Evolutionary conservation across 2,797 vertebrate species (phyloP), one percentile per base, ranked within the genome.

Genomic region (Acridotheres tristis): DNA sequence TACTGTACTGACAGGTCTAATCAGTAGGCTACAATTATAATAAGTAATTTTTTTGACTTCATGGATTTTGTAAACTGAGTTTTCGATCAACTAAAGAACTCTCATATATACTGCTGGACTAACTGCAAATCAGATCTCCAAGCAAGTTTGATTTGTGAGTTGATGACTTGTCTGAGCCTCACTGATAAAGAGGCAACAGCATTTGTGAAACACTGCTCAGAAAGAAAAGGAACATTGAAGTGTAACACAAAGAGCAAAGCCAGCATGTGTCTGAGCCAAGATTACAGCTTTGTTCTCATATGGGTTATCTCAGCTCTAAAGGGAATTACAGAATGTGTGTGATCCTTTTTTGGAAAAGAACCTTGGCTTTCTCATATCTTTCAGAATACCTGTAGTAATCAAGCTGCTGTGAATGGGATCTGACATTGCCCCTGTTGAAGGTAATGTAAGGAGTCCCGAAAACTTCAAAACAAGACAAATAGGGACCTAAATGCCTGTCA

Each of bases 341-440:
- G 69, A 58, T 59, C 7, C 22, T 69, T 62, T 53, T 16, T 55
- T 30, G 40, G 14, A 45, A 36, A 48, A 81, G 36, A 59, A 36
- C 48, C 48, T 75, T 57, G 38, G 23, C 17, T 85, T 62, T 78
- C 57, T 38, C 6, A 0, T 40, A 7, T 50, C 29, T 82, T 59
- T 75, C 29, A 55, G 38, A 75, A 53, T 34, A 71, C 13, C 62
- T 84, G 15, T 14, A 63, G 40, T 43, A 58, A 43, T 38, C 57
- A 51, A 59, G 18, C 34, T 71, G 20, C 27, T 36, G 8, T 55
- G 38, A 83, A 48, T 51, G 30, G 26, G 18, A 38, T 59, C 45
- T 67, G 32, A 77, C 54, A 34, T 0, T 4, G 17, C 2, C 11
- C 6, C 1, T 1, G 0, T 17, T 50, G 30, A 77, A 63, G 42